These are phyloP conservation scores for Indicator maculatus DNA, from an alignment of 2,113 vertebrate species.

Conservation along the genomic window DNA sequence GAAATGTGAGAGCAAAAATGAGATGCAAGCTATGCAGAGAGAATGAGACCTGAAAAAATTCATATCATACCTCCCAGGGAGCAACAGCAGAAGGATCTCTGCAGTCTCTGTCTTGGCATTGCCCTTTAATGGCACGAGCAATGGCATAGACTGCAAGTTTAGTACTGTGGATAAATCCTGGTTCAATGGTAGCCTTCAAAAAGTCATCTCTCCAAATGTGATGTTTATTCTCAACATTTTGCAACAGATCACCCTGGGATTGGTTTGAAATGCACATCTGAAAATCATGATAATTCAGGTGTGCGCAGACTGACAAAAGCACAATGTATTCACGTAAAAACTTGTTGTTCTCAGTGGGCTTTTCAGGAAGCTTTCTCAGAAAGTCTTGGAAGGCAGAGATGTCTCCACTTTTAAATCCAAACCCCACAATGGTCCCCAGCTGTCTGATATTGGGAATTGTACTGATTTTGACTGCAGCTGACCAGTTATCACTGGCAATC, in stretches of 20 bases:
- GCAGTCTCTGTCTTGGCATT: constrained; percentile 78
- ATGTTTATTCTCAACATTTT: neutral
- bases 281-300: constrained; percentile 66
- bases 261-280: constrained; percentile 72
- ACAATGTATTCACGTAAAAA: constrained; percentile 77
- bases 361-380: constrained; percentile 71
- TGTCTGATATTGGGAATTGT: constrained; percentile 72
- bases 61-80: constrained; percentile 84
- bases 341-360: constrained; percentile 64
- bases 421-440: constrained; percentile 85
- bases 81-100: constrained; percentile 72
- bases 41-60: neutral
- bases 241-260: constrained; percentile 36
- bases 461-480: constrained; percentile 72
- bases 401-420: constrained; percentile 84
- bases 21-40: neutral
- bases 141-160: constrained; percentile 83
- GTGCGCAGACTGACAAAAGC: constrained; percentile 60
- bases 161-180: constrained; percentile 76
- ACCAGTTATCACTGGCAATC: constrained; percentile 92
- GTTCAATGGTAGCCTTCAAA: constrained; percentile 67
- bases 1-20: neutral
- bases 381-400: constrained; percentile 77
- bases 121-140: constrained; percentile 76
- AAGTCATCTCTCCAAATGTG: constrained; percentile 71